A percentile compares a stretch with the other conserved stretches of the same genome.
These are phyloP conservation scores for Drosophila athabasca DNA, from an alignment of 1,140 invertebrate species.

Conservation along the genomic window DNA sequence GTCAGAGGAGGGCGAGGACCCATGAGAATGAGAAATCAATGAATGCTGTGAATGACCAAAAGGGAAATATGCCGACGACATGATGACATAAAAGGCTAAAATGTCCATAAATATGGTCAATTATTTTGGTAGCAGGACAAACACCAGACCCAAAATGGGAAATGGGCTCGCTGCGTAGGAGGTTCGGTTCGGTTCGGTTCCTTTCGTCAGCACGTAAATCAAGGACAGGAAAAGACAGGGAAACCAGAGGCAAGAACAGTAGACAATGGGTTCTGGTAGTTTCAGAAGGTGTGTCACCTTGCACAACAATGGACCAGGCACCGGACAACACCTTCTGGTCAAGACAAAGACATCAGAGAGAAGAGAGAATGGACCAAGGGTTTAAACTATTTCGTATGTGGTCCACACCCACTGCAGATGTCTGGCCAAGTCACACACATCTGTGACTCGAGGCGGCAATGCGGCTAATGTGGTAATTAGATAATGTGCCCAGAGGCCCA, in stretches of 20 bases:
- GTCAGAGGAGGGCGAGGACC: slow-evolving; percentile 39
- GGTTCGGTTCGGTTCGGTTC: slow-evolving; percentile 42
- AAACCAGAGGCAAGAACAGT: slow-evolving; percentile 1
- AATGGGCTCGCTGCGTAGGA: slow-evolving; percentile 13
- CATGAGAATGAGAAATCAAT: slow-evolving; percentile 38
- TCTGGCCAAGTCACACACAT: not conserved
- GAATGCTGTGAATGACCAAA: slow-evolving; percentile 54
- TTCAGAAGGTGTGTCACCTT: slow-evolving; percentile 68
- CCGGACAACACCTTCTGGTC: slow-evolving; percentile 56
- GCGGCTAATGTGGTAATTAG: slow-evolving; percentile 76
- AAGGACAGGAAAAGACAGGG: slow-evolving; percentile 17
- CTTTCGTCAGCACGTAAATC: slow-evolving; percentile 78
- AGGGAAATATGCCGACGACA: slow-evolving; percentile 68
- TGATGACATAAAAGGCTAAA: slow-evolving; percentile 74
- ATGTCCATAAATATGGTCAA: slow-evolving; percentile 79
- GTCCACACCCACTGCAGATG: slow-evolving; percentile 45
- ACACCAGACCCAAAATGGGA: slow-evolving; percentile 22
- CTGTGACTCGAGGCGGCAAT: slow-evolving; percentile 18
- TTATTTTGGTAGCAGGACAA: slow-evolving; percentile 65
- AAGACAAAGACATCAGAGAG: slow-evolving; percentile 73
- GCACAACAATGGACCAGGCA: slow-evolving; percentile 38
- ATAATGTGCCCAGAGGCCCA: slow-evolving; percentile 52
- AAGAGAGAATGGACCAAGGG: slow-evolving; percentile 8
- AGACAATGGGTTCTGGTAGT: slow-evolving; percentile 27
- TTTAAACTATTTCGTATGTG: slow-evolving; percentile 59